phyloP scores from a whole-genome alignment of 2,797 vertebrate genomes.

The Harpagifer antarcticus region DNA sequence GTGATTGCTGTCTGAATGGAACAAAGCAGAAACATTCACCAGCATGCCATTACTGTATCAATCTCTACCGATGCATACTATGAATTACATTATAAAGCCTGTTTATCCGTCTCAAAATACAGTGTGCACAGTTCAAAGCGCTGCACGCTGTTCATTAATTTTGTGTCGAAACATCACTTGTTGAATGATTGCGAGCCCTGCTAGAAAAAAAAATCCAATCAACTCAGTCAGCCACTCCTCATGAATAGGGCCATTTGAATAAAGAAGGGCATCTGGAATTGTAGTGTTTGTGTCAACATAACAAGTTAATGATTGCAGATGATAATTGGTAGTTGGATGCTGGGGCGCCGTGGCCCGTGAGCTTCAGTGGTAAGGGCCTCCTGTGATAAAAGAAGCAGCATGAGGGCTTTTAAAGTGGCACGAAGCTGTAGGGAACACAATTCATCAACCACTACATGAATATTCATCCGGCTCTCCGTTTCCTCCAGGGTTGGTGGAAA shows the following conservation, averaged over 20 bases:
- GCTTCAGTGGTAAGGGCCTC: conserved; percentile 73
- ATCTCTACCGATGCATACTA: conserved; percentile 56
- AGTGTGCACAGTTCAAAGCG: conserved; percentile 60
- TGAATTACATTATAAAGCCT: conserved; percentile 53
- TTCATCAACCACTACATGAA: conserved; percentile 80
- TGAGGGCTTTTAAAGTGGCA: conserved; percentile 78
- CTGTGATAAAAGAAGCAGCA: conserved; percentile 77
- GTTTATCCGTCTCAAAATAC: conserved; percentile 60
- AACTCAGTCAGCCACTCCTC: conserved; percentile 72
- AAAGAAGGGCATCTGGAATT: conserved; percentile 78
- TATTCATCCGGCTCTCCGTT: conserved; percentile 78
- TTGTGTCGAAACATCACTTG: conserved; percentile 77
- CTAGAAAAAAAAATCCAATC: conserved; percentile 78
- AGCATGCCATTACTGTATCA: conserved; percentile 51
- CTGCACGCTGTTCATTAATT: conserved; percentile 72
- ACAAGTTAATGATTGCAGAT: conserved; percentile 81
- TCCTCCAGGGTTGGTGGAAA: conserved; percentile 73
- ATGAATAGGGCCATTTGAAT: conserved; percentile 78
- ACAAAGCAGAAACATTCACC: conserved; percentile 45
- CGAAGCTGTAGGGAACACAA: conserved; percentile 74
- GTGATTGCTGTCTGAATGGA: conserved; percentile 38
- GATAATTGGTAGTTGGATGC: conserved; percentile 81
- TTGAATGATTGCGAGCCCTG: conserved; percentile 76
- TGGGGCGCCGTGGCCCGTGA: conserved; percentile 61
- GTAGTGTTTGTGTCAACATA: conserved; percentile 83